These are phyloP conservation scores for Acanthochromis polyacanthus DNA, from an alignment of 2,113 vertebrate species.

Conservation along the genomic window DNA sequence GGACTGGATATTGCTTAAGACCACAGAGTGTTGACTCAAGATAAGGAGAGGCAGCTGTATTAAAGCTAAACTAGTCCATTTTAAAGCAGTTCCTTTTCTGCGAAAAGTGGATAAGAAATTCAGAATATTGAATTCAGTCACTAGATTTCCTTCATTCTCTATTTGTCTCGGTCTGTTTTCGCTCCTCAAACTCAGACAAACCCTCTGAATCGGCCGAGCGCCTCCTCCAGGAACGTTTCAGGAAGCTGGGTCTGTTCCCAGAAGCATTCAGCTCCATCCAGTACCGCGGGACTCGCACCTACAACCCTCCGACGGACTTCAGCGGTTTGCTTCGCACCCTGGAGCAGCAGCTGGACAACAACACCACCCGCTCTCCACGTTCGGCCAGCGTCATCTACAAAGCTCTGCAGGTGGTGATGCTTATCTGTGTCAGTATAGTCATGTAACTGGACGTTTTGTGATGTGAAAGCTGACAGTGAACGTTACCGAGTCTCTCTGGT, in stretches of 20 bases:
- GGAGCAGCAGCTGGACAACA: conserved; percentile 96
- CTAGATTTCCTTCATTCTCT: background rate
- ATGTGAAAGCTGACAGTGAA: background rate
- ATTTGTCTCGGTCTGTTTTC: too few relatives aligned
- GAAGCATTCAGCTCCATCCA: conserved; percentile 99
- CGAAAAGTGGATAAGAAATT: too few relatives aligned
- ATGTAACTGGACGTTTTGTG: background rate
- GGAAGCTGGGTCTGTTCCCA: conserved; percentile 93
- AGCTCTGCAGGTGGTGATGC: conserved; percentile 89
- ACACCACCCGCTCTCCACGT: conserved; percentile 95
- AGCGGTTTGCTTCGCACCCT: conserved; percentile 91
- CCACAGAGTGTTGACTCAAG: too few relatives aligned
- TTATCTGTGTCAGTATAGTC: background rate
- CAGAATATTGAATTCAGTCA: too few relatives aligned
- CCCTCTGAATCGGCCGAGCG: conserved; percentile 93
- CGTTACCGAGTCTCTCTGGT: background rate
- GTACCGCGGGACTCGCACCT: conserved; percentile 96
- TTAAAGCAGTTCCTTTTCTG: too few relatives aligned
- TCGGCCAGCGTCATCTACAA: conserved; percentile 95
- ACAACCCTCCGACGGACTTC: conserved; percentile 98
- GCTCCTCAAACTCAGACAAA: conserved; percentile 83
- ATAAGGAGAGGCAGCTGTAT: too few relatives aligned
- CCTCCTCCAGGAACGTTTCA: conserved; percentile 96
- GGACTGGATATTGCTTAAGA: too few relatives aligned
- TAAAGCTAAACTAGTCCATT: too few relatives aligned